A percentile compares a stretch with the other conserved stretches of the same genome.
phyloP scores from a whole-genome alignment of 1,140 invertebrate genomes.

The Drosophila dunni region DNA sequence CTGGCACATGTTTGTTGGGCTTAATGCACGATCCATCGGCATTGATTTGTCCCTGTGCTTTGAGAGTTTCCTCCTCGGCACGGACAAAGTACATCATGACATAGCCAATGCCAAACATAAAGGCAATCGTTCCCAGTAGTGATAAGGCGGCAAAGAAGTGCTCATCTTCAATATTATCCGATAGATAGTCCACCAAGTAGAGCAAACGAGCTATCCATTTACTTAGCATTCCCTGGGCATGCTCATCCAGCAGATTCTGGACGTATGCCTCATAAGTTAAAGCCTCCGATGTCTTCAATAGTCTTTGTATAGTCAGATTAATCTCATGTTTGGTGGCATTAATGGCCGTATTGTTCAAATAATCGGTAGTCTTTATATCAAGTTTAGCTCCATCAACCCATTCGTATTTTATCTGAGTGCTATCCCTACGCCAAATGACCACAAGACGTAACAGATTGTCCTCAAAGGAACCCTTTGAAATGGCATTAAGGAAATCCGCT shows the following conservation, averaged over 20 bases:
- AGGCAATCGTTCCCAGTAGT: slow-evolving; percentile 91
- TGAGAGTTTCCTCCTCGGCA: slow-evolving; percentile 92
- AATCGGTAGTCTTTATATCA: slow-evolving; percentile 84
- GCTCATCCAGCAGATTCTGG: slow-evolving; percentile 91
- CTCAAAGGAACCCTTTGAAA: slow-evolving; percentile 84
- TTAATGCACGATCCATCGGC: slow-evolving; percentile 53
- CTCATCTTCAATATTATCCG: slow-evolving; percentile 91
- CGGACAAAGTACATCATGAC: slow-evolving; percentile 95
- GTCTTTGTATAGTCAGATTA: slow-evolving; percentile 89
- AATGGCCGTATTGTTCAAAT: slow-evolving; percentile 86
- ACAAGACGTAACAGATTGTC: slow-evolving; percentile 91
- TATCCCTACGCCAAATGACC: slow-evolving; percentile 95
- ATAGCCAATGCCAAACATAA: slow-evolving; percentile 93
- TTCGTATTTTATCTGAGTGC: slow-evolving; percentile 94
- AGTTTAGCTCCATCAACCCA: slow-evolving; percentile 89
- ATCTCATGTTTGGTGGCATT: slow-evolving; percentile 91
- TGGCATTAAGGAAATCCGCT: slow-evolving; percentile 75
- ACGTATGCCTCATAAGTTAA: slow-evolving; percentile 90
- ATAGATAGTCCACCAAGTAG: slow-evolving; percentile 90
- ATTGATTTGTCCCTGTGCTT: slow-evolving; percentile 85
- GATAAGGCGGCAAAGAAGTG: slow-evolving; percentile 93
- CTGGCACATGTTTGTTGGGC: slow-evolving; percentile 73
- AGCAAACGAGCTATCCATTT: slow-evolving; percentile 89
- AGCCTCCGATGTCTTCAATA: slow-evolving; percentile 90
- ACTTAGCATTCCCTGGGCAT: slow-evolving; percentile 90